Evolutionary conservation across 2,113 vertebrate genomes (phyloP).

Genomic region (Ia io): DNA sequence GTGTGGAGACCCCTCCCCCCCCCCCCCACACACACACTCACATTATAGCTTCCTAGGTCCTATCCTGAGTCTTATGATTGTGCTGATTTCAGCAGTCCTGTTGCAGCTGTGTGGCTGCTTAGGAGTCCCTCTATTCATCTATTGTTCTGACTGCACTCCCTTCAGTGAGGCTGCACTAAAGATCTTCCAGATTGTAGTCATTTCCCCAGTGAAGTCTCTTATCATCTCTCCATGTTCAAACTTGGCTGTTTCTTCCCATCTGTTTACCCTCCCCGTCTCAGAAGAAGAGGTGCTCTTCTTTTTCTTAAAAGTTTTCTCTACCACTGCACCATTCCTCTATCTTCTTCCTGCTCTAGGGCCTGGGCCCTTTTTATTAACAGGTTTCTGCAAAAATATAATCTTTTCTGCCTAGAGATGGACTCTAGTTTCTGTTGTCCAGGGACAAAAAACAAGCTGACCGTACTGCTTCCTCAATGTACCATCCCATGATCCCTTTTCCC

Average conservation of each 20-base stretch:
- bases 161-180: background rate
- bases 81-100: background rate
- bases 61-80: background rate
- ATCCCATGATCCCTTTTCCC: background rate
- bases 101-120: background rate
- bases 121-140: background rate
- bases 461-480: background rate
- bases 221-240: background rate
- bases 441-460: background rate
- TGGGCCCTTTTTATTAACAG: background rate
- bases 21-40: background rate
- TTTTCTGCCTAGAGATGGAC: background rate
- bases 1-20: background rate
- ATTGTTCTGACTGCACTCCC: background rate
- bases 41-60: background rate
- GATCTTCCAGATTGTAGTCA: background rate
- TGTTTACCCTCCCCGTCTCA: background rate
- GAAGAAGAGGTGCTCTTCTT: background rate
- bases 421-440: background rate
- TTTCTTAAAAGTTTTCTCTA: background rate
- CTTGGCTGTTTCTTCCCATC: background rate
- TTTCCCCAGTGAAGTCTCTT: background rate
- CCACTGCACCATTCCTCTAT: background rate
- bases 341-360: background rate
- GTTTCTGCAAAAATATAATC: background rate